Evolutionary conservation across 2,113 vertebrate species (phyloP), one percentile per base, ranked within the genome.

Genomic region (Irena cyanogastra): DNA sequence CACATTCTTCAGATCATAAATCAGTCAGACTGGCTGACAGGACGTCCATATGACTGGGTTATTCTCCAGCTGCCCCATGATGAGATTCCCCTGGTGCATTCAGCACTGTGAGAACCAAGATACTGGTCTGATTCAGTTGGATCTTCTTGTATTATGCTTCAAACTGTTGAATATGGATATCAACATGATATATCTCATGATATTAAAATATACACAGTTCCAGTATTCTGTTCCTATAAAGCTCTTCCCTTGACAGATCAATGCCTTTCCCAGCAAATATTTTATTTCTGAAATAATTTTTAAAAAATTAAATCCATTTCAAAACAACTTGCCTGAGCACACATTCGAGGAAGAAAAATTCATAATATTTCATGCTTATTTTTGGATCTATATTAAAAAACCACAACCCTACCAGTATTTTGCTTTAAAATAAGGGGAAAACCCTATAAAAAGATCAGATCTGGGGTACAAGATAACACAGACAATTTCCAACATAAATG

Each of bases 401-500:
- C 10, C 7, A 39, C 7, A 9, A 59, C 4, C 21, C 28, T 45
- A 65, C 31, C 27, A 12, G 54, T 89, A 72, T 94, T 89, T 88
- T 95, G 47, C 94, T 97, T 97, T 97, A 95, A 97, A 97, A 97
- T 50, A 79, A 97, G 96, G 83, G 83, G 95, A 83, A 98, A 97
- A 85, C 95, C 97, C 96, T 93, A 63, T 69, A 91, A 96, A 96
- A 96, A 87, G 75, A 80, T 90, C 92, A 91, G 88, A 97, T 49
- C 57, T 93, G 91, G 95, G 94, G 87, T 95, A 90, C 96, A 97
- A 97, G 97, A 96, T 94, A 96, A 97, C 96, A 96, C 72, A 98
- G 97, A 93, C 97, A 97, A 98, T 98, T 98, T 98, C 96, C 95
- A 95, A 93, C 96, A 93, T 95, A 97, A 98, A 98, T 94, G 96